These are phyloP conservation scores for Aphelinus atriplicis DNA, from an alignment of 1,140 invertebrate species.

Conservation along the genomic window DNA sequence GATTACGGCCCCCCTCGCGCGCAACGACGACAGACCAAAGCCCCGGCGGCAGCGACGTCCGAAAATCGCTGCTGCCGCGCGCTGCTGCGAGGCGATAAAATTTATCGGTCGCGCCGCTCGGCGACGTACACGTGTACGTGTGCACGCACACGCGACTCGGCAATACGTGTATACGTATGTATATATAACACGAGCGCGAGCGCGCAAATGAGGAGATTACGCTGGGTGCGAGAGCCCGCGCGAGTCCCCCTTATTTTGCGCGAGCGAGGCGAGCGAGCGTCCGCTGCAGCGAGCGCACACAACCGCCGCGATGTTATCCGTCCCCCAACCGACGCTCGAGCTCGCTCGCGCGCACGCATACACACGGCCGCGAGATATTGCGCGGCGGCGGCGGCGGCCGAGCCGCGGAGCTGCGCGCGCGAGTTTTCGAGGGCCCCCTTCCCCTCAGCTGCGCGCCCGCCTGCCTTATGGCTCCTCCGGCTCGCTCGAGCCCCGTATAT, in stretches of 20 bases:
- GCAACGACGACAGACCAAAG: no score
- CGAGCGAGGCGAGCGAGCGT: not conserved
- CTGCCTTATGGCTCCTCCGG: no score
- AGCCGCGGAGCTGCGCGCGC: no score
- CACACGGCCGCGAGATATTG: not conserved
- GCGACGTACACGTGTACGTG: no score
- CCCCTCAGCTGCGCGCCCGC: no score
- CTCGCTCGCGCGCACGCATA: slow-evolving; percentile 28
- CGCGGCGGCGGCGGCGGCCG: no score
- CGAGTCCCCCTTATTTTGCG: not conserved
- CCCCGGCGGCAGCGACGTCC: not conserved
- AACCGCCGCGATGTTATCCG: slow-evolving; percentile 33
- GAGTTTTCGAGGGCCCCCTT: no score
- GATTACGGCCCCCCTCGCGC: no score
- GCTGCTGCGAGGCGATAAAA: slow-evolving; percentile 4
- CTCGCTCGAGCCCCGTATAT: no score
- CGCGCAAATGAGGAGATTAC: slow-evolving; percentile 39
- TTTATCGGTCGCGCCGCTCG: slow-evolving; percentile 18
- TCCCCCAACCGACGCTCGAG: slow-evolving; percentile 28
- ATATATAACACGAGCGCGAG: slow-evolving; percentile 17
- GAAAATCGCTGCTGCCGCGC: not conserved
- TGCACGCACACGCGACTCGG: not conserved
- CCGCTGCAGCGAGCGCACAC: not conserved
- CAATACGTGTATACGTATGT: not conserved
- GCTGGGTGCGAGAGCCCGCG: not conserved